phyloP scores from a whole-genome alignment of 2,888 invertebrate genomes.

The Heliconius sara region DNA sequence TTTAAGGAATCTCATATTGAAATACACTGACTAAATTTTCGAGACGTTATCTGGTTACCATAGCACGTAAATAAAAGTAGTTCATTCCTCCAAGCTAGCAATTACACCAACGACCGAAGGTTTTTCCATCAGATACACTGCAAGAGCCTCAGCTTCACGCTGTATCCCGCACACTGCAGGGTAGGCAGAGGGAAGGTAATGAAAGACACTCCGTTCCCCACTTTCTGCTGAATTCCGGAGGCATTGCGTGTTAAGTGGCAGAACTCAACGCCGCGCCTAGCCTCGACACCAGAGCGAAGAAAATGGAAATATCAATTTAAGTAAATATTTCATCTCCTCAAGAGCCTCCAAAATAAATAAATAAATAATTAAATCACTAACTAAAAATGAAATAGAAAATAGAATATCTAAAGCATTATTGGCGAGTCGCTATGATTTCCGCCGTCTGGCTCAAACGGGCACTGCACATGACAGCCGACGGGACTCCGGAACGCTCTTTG shows the following conservation, averaged over 20 bases:
- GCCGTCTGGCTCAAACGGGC: conserved; percentile 26
- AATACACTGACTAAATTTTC: too few species aligned
- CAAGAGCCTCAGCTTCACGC: too few species aligned
- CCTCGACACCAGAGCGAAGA: too few species aligned
- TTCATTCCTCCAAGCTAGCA: background rate
- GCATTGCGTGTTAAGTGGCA: too few species aligned
- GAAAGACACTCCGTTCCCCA: too few species aligned
- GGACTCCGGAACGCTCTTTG: conserved; percentile 24
- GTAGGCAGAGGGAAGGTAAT: too few species aligned
- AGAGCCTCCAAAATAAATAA: background rate
- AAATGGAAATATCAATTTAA: too few species aligned
- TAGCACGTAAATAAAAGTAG: background rate
- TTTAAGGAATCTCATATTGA: too few species aligned
- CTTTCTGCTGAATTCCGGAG: too few species aligned
- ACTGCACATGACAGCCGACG: conserved; percentile 31
- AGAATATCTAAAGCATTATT: conserved; percentile 2
- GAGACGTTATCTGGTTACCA: background rate
- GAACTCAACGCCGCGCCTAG: too few species aligned
- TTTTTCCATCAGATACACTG: background rate
- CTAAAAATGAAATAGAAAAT: conserved; percentile 4
- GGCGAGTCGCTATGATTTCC: conserved; percentile 26
- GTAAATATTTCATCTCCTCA: too few species aligned
- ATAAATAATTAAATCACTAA: background rate
- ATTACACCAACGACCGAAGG: background rate
- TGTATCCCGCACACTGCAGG: too few species aligned